Evolutionary conservation across 2,888 invertebrate genomes (phyloP), one percentile per base, ranked within the genome.

Genomic region (Mylabris sibirica): DNA sequence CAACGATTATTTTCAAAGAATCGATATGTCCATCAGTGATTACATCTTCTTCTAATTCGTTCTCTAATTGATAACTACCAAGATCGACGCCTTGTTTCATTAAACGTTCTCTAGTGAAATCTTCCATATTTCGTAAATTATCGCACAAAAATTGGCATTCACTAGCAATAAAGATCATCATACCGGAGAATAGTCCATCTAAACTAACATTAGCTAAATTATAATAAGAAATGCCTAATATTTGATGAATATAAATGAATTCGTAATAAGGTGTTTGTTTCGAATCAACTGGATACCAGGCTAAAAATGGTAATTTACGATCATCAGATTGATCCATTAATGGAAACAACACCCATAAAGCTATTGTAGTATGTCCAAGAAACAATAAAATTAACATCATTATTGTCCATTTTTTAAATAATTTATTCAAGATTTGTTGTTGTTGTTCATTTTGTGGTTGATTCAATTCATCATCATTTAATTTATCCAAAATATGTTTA

Each of bases 381-480:
- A 1, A 64, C 14, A 17, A 59, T 8, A 75, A 20, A 60, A 5
- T 44, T 6, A 3, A 67, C 49, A 62, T 70, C 3, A 65, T 17
- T n/a, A 44, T 70, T 3, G 64, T 57, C 24, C 69, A 75, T 41
- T 3, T 17, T 17, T 65, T 41, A 22, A 74, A 65, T 17, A 44
- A 38, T 17, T 65, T 34, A 6, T 34, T 57, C 2, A 68, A 59
- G 20, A 71, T 62, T 14, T 12, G 1, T 12, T 69, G 5, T 44
- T 75, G 70, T 60, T 66, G 34, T 1, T 44, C 12, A 57, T 72
- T 72, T 14, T 41, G 67, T 5, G 74, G 72, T 65, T 73, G 73
- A 64, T 74, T 75, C 22, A 60, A 34, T 2, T 69, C 57, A 9
- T 64, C 57, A 9, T 64, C 57, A 41, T 70, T 65, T 5, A 75